A percentile compares a stretch with the other conserved stretches of the same genome.
Evolutionary conservation across 2,113 vertebrate species (phyloP).

Genomic region (Urocynchramus pylzowi): DNA sequence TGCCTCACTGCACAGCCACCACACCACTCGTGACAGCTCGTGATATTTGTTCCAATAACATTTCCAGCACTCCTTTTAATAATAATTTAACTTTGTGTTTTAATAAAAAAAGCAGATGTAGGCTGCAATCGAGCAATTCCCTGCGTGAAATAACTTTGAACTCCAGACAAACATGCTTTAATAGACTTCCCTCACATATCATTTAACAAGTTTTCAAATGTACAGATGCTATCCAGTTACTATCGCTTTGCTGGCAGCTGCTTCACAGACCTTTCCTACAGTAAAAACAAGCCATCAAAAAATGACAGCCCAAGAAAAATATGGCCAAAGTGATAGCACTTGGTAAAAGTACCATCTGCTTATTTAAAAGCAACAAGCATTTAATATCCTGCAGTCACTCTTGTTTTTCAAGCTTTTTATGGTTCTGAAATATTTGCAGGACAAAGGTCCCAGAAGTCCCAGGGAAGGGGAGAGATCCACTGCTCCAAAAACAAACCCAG

Average conservation of each 20-base stretch:
- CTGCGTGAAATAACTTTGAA: background rate
- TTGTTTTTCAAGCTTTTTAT: background rate
- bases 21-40: background rate
- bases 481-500: background rate
- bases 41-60: background rate
- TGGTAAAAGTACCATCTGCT: background rate
- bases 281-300: constrained; percentile 14
- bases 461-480: background rate
- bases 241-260: background rate
- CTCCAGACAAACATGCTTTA: background rate
- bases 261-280: background rate
- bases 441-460: constrained; percentile 31
- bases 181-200: background rate
- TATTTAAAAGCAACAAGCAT: background rate
- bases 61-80: background rate
- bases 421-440: constrained; percentile 18
- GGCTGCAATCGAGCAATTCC: background rate
- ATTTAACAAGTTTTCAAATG: background rate
- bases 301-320: background rate
- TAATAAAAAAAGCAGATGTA: background rate
- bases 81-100: background rate
- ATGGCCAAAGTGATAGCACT: background rate
- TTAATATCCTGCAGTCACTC: background rate
- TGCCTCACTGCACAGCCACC: background rate
- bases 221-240: background rate